Base-by-base conservation (phyloP, 2,797 vertebrate species). In the Crenichthys baileyi region DNA sequence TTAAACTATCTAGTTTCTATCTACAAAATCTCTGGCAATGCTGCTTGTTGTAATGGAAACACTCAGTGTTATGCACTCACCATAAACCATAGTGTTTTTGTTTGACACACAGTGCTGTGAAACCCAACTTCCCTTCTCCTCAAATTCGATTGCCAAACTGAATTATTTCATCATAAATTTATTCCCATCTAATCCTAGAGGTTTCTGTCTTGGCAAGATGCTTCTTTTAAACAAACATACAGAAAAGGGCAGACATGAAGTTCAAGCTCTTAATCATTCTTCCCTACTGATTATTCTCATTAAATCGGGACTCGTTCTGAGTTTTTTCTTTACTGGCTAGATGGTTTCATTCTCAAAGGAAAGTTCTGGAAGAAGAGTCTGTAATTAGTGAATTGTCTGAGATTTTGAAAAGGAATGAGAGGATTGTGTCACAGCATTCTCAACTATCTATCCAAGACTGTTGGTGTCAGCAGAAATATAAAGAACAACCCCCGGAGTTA, bases 111-210 rank as follows among this genome's bases (percentile, higher is more conserved):
- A 83, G 70, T 75, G 83, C 90, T 90, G 87, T 88, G 91, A 93
- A 95, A 89, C 75, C 90, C 63, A 41, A 22, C 20, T 41, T 67
- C 63, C 36, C 76, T 51, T 91, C 72, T 80, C 83, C 82, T 81
- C 55, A 83, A 88, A 81, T 73, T 76, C 85, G 85, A 92, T 92
- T 91, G 91, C 77, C 91, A 82, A 84, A 85, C 75, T 44, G 77
- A 83, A 91, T 91, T 91, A 90, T 93, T 92, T 90, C 89, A 91
- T 88, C 90, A 89, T 79, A 82, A 82, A 87, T 92, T 93, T 92
- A 93, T 95, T 92, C 85, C 83, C 83, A 76, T 82, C 79, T 92
- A 92, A 94, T 94, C 90, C 88, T n/a, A 29, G 22, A 90, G 85
- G 90, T 92, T 90, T 91, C 80, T 70, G 81, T 75, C 79, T 79